Conservation (phyloP, 2,888 invertebrate genomes). For the Drosophila borealis region DNA sequence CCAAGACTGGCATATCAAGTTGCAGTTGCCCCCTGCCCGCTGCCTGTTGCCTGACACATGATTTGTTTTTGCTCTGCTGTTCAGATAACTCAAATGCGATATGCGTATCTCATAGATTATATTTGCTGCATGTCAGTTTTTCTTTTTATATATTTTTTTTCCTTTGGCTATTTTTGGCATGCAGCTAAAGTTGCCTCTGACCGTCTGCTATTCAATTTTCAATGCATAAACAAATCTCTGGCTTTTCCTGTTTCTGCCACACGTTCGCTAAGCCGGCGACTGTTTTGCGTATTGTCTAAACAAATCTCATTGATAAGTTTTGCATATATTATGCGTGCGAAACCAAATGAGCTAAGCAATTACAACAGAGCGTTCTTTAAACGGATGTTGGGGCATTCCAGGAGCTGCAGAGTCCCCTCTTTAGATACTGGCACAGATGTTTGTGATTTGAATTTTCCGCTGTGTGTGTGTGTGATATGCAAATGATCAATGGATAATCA, state of each 20-base stretch:
- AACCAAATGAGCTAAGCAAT: conserved; percentile 58
- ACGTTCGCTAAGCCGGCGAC: conserved; percentile 45
- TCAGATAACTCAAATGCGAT: conserved; percentile 78
- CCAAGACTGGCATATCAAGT: conserved; percentile 71
- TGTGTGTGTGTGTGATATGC: conserved; percentile 16
- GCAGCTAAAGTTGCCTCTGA: conserved; percentile 23
- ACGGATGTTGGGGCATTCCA: conserved; percentile 52
- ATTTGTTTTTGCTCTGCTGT: conserved; percentile 61
- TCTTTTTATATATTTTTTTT: conserved; percentile 2
- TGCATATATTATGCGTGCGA: conserved; percentile 68
- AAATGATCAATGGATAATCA: conserved; percentile 14
- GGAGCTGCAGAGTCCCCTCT: conserved; percentile 20
- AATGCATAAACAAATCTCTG: conserved; percentile 66
- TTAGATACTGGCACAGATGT: conserved; percentile 20
- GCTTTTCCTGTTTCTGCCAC: conserved; percentile 58
- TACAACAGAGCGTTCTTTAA: conserved; percentile 32
- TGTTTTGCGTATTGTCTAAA: conserved; percentile 62
- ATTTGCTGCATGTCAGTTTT: conserved; percentile 50
- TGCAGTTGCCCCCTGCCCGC: conserved; percentile 35
- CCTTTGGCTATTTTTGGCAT: conserved; percentile 51
- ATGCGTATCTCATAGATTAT: conserved; percentile 78
- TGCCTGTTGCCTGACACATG: conserved; percentile 39
- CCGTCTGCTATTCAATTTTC: conserved; percentile 27
- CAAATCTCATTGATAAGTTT: conserved; percentile 66
- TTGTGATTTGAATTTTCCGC: conserved; percentile 38